Conservation (phyloP, 2,797 vertebrate genomes). For the Iguana delicatissima region DNA sequence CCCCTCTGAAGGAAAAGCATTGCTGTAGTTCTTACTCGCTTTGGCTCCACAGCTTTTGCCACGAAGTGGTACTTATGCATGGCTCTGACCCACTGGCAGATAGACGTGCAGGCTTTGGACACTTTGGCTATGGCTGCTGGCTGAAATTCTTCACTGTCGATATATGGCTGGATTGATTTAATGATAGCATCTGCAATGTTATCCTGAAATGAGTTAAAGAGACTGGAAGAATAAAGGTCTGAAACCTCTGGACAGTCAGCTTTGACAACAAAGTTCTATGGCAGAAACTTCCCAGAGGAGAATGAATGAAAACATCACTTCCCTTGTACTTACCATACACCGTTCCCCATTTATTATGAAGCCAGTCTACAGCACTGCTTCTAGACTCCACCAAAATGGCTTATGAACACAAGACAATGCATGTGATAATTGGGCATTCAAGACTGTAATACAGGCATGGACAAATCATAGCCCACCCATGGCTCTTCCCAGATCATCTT, state of each 20-base stretch:
- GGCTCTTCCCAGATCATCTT: too few relatives aligned
- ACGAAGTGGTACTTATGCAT: constrained; percentile 94
- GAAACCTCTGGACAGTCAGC: background rate
- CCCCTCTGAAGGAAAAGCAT: background rate
- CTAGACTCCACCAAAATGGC: background rate
- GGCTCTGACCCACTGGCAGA: constrained; percentile 95
- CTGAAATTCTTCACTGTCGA: constrained; percentile 93
- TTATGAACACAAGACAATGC: background rate
- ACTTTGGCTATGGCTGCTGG: constrained; percentile 90
- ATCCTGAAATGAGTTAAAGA: constrained; percentile 79
- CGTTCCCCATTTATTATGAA: background rate
- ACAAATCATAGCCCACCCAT: too few relatives aligned
- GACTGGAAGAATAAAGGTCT: background rate
- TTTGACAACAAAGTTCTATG: background rate
- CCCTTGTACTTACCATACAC: background rate
- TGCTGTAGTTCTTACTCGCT: constrained; percentile 82
- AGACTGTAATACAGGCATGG: too few relatives aligned
- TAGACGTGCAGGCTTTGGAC: constrained; percentile 93
- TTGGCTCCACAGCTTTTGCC: constrained; percentile 87
- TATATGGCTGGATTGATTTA: constrained; percentile 89
- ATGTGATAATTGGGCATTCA: background rate
- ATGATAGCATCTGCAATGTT: constrained; percentile 90
- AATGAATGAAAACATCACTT: background rate
- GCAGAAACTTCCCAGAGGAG: background rate
- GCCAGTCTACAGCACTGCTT: background rate